phyloP scores from a whole-genome alignment of 2,888 invertebrate species.

The Pandemis heparana region DNA sequence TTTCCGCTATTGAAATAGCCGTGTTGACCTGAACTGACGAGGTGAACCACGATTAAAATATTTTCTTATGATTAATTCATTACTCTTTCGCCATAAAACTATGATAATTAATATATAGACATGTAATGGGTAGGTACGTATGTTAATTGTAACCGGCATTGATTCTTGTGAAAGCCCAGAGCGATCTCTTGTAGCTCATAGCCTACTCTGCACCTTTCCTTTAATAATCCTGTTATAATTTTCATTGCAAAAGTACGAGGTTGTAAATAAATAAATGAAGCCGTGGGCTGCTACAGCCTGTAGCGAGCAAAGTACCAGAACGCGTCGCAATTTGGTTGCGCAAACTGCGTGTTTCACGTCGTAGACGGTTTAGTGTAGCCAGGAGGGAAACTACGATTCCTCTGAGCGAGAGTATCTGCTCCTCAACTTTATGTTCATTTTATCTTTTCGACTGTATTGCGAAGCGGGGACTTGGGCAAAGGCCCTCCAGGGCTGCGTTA shows the following conservation, averaged over 20 bases:
- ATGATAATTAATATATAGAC: not conserved
- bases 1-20: no score
- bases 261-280: conserved; percentile 24
- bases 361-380: conserved; percentile 78
- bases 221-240: not conserved
- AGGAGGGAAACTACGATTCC: conserved; percentile 82
- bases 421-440: conserved; percentile 85
- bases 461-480: conserved; percentile 78
- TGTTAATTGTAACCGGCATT: not conserved
- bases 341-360: conserved; percentile 71
- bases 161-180: not conserved
- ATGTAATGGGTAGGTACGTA: not conserved
- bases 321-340: conserved; percentile 55
- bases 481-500: conserved; percentile 83
- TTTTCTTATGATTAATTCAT: not conserved
- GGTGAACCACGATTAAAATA: no score
- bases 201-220: not conserved
- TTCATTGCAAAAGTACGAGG: conserved; percentile 5
- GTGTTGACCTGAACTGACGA: no score
- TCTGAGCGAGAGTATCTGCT: conserved; percentile 81
- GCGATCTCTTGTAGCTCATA: not conserved
- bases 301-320: conserved; percentile 34
- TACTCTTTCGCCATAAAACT: not conserved
- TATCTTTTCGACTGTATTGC: conserved; percentile 84
- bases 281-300: not conserved